Evolutionary conservation across 2,888 invertebrate genomes (phyloP).

Genomic region (Boloria selene): DNA sequence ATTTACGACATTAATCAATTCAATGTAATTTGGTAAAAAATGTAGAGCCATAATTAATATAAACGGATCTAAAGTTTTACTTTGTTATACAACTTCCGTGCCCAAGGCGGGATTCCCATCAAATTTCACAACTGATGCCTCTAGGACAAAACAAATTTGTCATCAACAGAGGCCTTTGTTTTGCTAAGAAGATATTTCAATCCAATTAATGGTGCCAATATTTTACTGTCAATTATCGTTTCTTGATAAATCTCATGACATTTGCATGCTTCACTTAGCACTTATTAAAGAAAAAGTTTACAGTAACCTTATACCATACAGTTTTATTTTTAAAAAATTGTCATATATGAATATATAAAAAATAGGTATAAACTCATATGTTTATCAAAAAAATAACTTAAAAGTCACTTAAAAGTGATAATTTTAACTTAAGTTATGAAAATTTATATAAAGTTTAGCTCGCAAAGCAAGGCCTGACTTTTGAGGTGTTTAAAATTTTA

Average conservation of each 20-base stretch:
- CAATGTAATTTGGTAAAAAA: constrained; percentile 10
- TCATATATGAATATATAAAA: no score
- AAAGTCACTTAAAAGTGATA: no score
- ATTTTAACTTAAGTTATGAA: no score
- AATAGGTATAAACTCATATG: no score
- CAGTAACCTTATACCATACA: neutral
- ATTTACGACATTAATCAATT: neutral
- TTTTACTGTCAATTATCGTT: constrained; percentile 68
- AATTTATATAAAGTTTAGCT: no score
- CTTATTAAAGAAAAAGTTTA: constrained; percentile 11
- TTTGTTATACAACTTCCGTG: constrained; percentile 26
- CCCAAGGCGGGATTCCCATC: constrained; percentile 44
- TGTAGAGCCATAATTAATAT: constrained; percentile 15
- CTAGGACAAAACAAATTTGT: constrained; percentile 64
- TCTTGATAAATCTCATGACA: constrained; percentile 59
- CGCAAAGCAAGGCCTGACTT: no score
- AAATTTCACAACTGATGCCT: constrained; percentile 67
- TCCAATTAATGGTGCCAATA: constrained; percentile 73
- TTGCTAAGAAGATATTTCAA: constrained; percentile 70
- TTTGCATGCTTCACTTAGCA: constrained; percentile 35
- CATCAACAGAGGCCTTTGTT: constrained; percentile 69
- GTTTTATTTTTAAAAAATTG: neutral
- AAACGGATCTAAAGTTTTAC: constrained; percentile 27
- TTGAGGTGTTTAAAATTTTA: no score
- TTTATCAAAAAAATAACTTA: no score